These are phyloP conservation scores for Thymallus thymallus DNA, from an alignment of 2,113 vertebrate species.

Conservation along the genomic window DNA sequence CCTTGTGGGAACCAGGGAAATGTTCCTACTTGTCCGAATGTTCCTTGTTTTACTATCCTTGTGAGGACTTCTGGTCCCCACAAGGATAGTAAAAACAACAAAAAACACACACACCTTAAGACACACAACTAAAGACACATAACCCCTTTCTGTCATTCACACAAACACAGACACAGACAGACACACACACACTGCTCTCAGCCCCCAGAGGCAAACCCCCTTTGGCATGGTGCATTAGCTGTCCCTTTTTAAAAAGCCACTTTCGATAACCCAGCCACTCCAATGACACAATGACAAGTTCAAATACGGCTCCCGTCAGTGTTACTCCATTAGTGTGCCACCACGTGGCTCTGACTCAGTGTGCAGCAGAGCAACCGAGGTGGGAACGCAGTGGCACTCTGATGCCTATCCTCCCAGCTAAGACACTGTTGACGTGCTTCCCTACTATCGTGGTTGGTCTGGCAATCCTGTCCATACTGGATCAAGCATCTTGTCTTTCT, in stretches of 20 bases:
- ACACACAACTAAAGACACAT: neutral
- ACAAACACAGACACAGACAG: slow-evolving; percentile 22
- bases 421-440: neutral
- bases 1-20: too few species aligned
- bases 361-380: slow-evolving; percentile 12
- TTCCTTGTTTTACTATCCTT: too few species aligned
- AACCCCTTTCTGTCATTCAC: neutral
- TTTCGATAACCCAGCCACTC: slow-evolving; percentile 44
- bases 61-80: too few species aligned
- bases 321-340: slow-evolving; percentile 13
- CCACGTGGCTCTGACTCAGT: slow-evolving; percentile 19
- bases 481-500: too few species aligned
- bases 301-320: slow-evolving; percentile 33
- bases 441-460: too few species aligned
- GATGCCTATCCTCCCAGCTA: neutral
- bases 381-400: neutral
- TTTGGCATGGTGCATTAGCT: slow-evolving; percentile 51
- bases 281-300: slow-evolving; percentile 34
- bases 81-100: too few species aligned
- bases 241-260: slow-evolving; percentile 41
- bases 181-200: neutral
- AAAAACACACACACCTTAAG: neutral
- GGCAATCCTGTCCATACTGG: too few species aligned
- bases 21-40: too few species aligned
- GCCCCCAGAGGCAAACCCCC: slow-evolving; percentile 35